These are phyloP conservation scores for Phaedon cochleariae DNA, from an alignment of 2,888 invertebrate genomes.

Conservation along the genomic window DNA sequence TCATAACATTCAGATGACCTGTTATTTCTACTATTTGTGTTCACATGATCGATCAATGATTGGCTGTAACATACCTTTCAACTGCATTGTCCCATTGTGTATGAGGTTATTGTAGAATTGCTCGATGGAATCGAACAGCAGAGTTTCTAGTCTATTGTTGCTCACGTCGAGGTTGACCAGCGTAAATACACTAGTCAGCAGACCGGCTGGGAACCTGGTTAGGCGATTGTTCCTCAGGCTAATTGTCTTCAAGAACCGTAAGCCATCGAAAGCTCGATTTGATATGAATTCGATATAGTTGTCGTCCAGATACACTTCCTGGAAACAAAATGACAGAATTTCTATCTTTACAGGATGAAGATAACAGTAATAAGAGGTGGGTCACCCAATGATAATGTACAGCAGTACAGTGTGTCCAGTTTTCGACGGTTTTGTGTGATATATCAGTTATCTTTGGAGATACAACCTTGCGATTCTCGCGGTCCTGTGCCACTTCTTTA, in stretches of 20 bases:
- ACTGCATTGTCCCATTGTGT: constrained; percentile 32
- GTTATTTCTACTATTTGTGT: too few relatives aligned
- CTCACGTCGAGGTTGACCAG: constrained; percentile 79
- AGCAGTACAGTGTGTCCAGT: too few relatives aligned
- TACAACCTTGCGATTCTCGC: too few relatives aligned
- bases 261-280: constrained; percentile 79
- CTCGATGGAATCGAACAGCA: constrained; percentile 79
- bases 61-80: constrained; percentile 29
- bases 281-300: constrained; percentile 72
- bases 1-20: too few relatives aligned
- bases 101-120: constrained; percentile 54
- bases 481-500: too few relatives aligned
- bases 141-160: constrained; percentile 78
- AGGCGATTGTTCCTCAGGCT: constrained; percentile 81
- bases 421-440: too few relatives aligned
- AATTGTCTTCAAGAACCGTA: constrained; percentile 76
- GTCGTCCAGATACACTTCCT: constrained; percentile 59
- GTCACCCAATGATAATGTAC: too few relatives aligned
- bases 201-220: constrained; percentile 73
- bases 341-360: too few relatives aligned
- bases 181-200: constrained; percentile 77
- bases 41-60: too few relatives aligned
- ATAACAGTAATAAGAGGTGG: too few relatives aligned
- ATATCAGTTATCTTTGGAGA: too few relatives aligned
- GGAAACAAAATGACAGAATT: constrained; percentile 25